Percentiles rank a stretch among this genome's conserved stretches.
Evolutionary conservation across 92 coral and sea anemone genomes (phyloP).

Genomic region (Palythoa caribaeorum): DNA sequence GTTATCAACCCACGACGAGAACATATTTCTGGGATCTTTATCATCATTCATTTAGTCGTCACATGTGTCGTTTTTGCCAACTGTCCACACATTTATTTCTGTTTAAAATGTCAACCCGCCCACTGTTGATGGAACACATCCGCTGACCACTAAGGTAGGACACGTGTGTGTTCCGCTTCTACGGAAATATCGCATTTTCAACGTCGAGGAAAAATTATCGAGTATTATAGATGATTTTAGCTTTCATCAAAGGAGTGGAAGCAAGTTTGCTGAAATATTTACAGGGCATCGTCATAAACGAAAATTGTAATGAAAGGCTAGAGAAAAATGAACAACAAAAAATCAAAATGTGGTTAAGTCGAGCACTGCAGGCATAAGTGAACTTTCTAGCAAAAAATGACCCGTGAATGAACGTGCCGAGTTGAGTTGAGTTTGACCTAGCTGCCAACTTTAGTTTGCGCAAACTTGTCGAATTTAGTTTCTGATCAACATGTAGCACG

Average conservation of each 20-base stretch:
- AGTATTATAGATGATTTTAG: not conserved
- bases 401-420: not conserved
- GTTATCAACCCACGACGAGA: conserved; percentile 1
- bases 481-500: not conserved
- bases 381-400: not conserved
- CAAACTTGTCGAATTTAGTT: not conserved
- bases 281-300: too few relatives aligned
- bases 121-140: conserved; percentile 10
- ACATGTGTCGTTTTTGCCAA: too few relatives aligned
- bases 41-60: not conserved
- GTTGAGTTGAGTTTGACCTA: not conserved
- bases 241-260: not conserved
- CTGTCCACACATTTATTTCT: conserved; percentile 19
- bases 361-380: not conserved
- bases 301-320: not conserved
- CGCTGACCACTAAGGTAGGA: not conserved
- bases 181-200: not conserved
- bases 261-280: too few relatives aligned
- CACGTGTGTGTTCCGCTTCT: conserved; percentile 16
- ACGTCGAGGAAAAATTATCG: not conserved
- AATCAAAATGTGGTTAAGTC: not conserved
- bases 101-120: not conserved
- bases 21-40: not conserved
- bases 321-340: not conserved
- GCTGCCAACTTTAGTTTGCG: too few relatives aligned